Evolutionary conservation across 2,797 vertebrate species (phyloP).

Genomic region (Trichosurus vulpecula): DNA sequence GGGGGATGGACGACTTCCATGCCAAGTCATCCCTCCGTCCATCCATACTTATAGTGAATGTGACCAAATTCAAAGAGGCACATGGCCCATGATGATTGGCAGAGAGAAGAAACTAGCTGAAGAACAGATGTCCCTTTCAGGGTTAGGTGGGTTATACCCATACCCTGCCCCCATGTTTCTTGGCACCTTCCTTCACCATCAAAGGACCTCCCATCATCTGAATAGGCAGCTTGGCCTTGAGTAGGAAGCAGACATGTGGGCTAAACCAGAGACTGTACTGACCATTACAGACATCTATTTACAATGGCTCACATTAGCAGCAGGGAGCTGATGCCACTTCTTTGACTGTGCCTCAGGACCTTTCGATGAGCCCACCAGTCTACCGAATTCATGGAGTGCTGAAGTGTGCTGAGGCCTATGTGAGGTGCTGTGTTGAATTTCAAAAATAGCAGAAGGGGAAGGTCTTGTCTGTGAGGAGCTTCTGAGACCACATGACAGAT

Average conservation of each 20-base stretch:
- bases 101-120: slow-evolving; percentile 9
- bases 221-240: slow-evolving; percentile 19
- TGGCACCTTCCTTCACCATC: slow-evolving; percentile 3
- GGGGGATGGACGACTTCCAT: background rate
- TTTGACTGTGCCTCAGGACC: slow-evolving; percentile 13
- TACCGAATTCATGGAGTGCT: background rate
- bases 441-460: slow-evolving; percentile 9
- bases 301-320: background rate
- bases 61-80: slow-evolving; percentile 39
- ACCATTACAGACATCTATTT: slow-evolving; percentile 28
- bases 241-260: background rate
- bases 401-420: background rate
- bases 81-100: slow-evolving; percentile 66
- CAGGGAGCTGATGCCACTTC: slow-evolving; percentile 22
- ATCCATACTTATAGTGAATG: background rate
- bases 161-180: slow-evolving; percentile 21
- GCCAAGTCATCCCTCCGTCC: background rate
- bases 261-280: slow-evolving; percentile 32
- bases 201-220: background rate
- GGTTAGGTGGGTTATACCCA: slow-evolving; percentile 23
- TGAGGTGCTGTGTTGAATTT: background rate
- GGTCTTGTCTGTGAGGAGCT: background rate
- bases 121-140: slow-evolving; percentile 65
- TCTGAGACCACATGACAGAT: background rate
- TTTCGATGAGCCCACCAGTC: slow-evolving; percentile 21